phyloP scores from a whole-genome alignment of 2,797 vertebrate genomes.

The Trichosurus vulpecula region DNA sequence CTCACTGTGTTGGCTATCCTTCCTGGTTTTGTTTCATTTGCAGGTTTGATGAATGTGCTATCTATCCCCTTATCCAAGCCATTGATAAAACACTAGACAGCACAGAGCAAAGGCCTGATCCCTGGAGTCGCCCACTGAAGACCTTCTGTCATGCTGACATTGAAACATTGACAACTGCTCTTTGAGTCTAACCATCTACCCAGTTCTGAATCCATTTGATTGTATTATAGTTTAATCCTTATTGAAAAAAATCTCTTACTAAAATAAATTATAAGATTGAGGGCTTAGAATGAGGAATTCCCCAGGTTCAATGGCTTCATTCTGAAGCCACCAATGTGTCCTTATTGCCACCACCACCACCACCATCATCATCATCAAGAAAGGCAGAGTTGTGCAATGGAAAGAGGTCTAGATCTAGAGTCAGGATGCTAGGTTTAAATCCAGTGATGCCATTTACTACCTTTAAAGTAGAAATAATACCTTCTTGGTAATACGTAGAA shows the following conservation, averaged over 20 bases:
- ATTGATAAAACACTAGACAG: not conserved
- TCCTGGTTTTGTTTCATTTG: not conserved
- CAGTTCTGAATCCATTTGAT: not conserved
- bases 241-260: not conserved
- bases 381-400: not conserved
- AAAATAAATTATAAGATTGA: not conserved
- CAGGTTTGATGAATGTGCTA: not conserved
- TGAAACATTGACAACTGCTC: not conserved
- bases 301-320: not conserved
- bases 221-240: not conserved
- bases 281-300: not conserved
- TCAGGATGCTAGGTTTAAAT: not conserved
- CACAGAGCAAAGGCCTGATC: not conserved
- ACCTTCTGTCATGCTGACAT: not conserved
- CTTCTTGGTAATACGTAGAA: not conserved
- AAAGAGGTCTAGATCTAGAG: not conserved
- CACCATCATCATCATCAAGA: not conserved
- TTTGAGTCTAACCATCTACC: not conserved
- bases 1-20: not conserved
- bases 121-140: not conserved
- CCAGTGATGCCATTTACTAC: not conserved
- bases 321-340: not conserved
- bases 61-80: not conserved
- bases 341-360: not conserved
- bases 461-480: not conserved